These are phyloP conservation scores for Lottia gigantea DNA, from an alignment of 2,888 invertebrate genomes.

Conservation along the genomic window DNA sequence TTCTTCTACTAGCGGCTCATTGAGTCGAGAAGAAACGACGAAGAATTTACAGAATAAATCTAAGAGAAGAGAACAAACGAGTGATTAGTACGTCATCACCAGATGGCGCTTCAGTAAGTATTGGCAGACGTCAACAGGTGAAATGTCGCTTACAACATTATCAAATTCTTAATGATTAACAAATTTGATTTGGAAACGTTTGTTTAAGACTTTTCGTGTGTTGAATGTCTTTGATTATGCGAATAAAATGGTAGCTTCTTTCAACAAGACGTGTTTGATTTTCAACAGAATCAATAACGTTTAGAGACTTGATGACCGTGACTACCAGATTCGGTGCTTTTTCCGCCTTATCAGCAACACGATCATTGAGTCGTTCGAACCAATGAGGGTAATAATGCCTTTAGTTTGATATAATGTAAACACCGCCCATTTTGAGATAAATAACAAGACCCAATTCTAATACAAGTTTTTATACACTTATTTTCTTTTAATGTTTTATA, in stretches of 20 bases:
- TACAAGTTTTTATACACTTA: background rate
- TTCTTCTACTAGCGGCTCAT: background rate
- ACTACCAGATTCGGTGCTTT: background rate
- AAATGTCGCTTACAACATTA: slow-evolving; percentile 10
- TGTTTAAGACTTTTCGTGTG: background rate
- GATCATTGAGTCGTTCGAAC: background rate
- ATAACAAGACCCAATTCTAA: background rate
- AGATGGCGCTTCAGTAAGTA: slow-evolving; percentile 6
- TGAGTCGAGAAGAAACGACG: slow-evolving; percentile 3
- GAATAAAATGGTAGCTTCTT: background rate
- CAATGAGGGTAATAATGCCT: background rate
- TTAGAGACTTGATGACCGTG: background rate
- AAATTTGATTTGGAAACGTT: background rate
- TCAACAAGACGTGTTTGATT: background rate
- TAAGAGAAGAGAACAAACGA: background rate
- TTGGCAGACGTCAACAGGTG: slow-evolving; percentile 3
- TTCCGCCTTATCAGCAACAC: background rate
- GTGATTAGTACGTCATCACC: slow-evolving; percentile 3
- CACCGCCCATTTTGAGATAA: slow-evolving; percentile 6
- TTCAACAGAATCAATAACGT: background rate
- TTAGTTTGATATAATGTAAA: slow-evolving; percentile 1
- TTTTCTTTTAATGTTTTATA: no score
- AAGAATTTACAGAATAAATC: slow-evolving; percentile 8
- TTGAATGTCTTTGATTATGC: background rate
- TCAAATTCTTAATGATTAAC: slow-evolving; percentile 7